Evolutionary conservation across 2,888 invertebrate species (phyloP), one percentile per base, ranked within the genome.

Genomic region (Odontocolon sp.): DNA sequence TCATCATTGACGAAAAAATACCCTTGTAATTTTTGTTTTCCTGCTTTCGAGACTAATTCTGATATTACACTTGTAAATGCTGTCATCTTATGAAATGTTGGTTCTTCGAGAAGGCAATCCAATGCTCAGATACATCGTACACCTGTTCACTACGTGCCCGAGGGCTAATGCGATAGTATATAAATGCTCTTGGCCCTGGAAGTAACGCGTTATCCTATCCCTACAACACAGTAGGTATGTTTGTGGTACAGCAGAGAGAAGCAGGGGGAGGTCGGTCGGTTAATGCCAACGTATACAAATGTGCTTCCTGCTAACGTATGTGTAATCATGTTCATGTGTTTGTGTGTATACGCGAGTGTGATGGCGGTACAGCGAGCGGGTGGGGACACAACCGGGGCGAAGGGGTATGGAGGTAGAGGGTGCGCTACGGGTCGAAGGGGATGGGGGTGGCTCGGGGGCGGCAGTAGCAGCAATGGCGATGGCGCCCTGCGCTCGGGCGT

Each of bases 401-500:
- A 68, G 67, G 56, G 38, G 23, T 45, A 57, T 56, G 42, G 45
- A 68, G 70, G 56, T 26, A 36, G 69, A 69, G 72, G 77, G 80
- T 56, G 69, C 66, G 64, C 36, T 45, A 52, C 54, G 76, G 50
- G 68, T 70, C 63, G 69, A 63, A 72, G 73, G 74, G 68, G 67
- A 67, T 57, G 69, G 57, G 61, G 66, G 77, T 67, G 75, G 80
- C 56, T 72, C 68, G 76, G 71, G 56, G 64, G 74, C 81, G 84
- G 84, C 80, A 82, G 82, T 84, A 84, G 81, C 84, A 87, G 89
- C 88, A 88, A 89, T 89, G 88, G 88, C 88, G 87, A 82, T 83
- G 82, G 86, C 85, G 85, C 86, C 87, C 87, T 86, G 87, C 83
- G 85, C 83, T 85, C 86, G 87, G 88, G 88, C 88, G 88, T 89